A percentile compares a stretch with the other conserved stretches of the same genome.
Evolutionary conservation across 1,140 invertebrate genomes (phyloP).

Genomic region (Diorhabda elongata): DNA sequence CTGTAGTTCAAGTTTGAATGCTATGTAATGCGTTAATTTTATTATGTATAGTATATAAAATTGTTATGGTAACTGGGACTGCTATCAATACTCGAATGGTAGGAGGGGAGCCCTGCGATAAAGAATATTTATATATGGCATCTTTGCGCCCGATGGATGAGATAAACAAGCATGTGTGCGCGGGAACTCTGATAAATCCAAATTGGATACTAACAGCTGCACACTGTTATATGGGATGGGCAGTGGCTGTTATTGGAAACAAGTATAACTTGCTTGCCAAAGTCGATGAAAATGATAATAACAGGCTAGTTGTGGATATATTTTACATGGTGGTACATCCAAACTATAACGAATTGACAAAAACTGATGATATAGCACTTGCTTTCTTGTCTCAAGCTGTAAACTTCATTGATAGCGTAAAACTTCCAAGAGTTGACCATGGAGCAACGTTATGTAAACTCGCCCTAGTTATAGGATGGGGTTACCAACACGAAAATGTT

Average conservation of each 20-base stretch:
- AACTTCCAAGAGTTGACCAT: background rate
- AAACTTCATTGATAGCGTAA: background rate
- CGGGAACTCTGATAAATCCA: slow-evolving; percentile 55
- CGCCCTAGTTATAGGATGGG: background rate
- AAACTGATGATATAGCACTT: background rate
- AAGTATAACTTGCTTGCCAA: background rate
- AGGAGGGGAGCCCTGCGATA: background rate
- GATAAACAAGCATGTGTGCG: slow-evolving; percentile 51
- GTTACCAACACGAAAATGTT: background rate
- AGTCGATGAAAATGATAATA: background rate
- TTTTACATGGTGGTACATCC: background rate
- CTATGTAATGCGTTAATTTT: too few relatives aligned
- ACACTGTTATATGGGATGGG: slow-evolving; percentile 42
- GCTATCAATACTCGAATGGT: background rate
- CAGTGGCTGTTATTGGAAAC: background rate
- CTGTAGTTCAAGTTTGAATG: too few relatives aligned
- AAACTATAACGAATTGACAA: background rate
- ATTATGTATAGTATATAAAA: too few relatives aligned
- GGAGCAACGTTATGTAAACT: background rate
- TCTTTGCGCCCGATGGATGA: background rate
- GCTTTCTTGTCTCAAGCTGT: background rate
- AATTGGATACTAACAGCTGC: slow-evolving; percentile 52
- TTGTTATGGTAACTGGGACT: too few relatives aligned
- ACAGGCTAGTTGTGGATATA: background rate
- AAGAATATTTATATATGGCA: background rate